Evolutionary conservation across 2,888 invertebrate species (phyloP), one percentile per base, ranked within the genome.

Genomic region (Sclerodermus sp.): DNA sequence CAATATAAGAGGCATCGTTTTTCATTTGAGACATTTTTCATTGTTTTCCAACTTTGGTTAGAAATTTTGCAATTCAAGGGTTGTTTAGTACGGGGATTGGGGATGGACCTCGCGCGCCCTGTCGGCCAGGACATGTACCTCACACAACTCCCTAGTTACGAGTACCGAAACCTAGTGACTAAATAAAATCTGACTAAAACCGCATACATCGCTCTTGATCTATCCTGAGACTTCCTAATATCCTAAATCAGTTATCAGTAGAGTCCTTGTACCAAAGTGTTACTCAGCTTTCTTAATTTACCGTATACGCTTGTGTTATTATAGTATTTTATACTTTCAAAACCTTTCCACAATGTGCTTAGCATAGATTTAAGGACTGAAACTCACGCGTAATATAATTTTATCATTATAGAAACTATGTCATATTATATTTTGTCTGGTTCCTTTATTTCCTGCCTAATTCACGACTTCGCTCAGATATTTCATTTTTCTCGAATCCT

Each of bases 71-170:
- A 30, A 30, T 6, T 34, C 58, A 63, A 58, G 67, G 74, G 73
- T 64, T 53, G 64, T 62, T 62, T 74, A 76, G 76, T 77, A 77
- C 76, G 77, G 77, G 77, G 71, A 70, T 68, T 74, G 67, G 73
- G 76, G 73, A 74, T 74, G 75, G 74, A 73, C 67, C 69, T 75
- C 76, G 71, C 74, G 77, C 75, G 76, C 77, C 77, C 77, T 76
- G 77, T 74, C 77, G 76, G 75, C 68, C 77, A 77, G 77, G 77
- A 77, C 77, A 70, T 74, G 74, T 77, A 77, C 77, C 77, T 77
- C 77, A 77, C 77, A 77, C 77, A 77, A 77, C 77, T 77, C 77
- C 77, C 77, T 77, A 77, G 77, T 77, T 77, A 77, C 77, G 77
- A 77, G 77, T 77, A 77, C 77, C 77, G 77, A 76, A 58, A 74